phyloP scores from a whole-genome alignment of 2,113 vertebrate genomes.

The Pitta sordida region DNA sequence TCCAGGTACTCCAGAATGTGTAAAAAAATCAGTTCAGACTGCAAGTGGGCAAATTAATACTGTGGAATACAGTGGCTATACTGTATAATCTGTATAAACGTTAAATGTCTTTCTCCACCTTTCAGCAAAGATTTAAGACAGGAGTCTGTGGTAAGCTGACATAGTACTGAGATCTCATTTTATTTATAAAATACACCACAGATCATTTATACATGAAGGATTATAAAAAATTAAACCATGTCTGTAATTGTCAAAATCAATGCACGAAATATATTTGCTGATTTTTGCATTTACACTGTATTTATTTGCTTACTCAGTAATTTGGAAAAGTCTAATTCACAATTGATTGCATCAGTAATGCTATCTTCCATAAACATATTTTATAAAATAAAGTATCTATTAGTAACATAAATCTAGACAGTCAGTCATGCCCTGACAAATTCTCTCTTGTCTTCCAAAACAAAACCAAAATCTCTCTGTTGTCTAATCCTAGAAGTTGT shows the following conservation, averaged over 20 bases:
- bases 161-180: constrained; percentile 56
- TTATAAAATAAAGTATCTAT: neutral
- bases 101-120: neutral
- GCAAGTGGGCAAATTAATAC: constrained; percentile 12
- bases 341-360: neutral
- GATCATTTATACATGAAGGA: constrained; percentile 43
- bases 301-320: neutral
- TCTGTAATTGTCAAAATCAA: constrained; percentile 43
- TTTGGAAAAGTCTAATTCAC: neutral
- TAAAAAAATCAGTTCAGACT: constrained; percentile 37
- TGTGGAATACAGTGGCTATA: neutral
- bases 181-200: constrained; percentile 59
- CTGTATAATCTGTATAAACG: constrained; percentile 29
- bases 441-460: constrained; percentile 1
- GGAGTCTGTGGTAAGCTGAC: constrained; percentile 41
- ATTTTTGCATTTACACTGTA: neutral
- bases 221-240: constrained; percentile 60
- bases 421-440: neutral
- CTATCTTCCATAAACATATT: neutral
- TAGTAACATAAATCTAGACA: neutral
- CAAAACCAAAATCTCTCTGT: neutral
- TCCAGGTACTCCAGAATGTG: neutral
- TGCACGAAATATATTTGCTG: constrained; percentile 25
- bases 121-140: constrained; percentile 42
- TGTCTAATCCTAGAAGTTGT: neutral